Evolutionary conservation across 2,113 vertebrate genomes (phyloP).

Genomic region (Perca fluviatilis): DNA sequence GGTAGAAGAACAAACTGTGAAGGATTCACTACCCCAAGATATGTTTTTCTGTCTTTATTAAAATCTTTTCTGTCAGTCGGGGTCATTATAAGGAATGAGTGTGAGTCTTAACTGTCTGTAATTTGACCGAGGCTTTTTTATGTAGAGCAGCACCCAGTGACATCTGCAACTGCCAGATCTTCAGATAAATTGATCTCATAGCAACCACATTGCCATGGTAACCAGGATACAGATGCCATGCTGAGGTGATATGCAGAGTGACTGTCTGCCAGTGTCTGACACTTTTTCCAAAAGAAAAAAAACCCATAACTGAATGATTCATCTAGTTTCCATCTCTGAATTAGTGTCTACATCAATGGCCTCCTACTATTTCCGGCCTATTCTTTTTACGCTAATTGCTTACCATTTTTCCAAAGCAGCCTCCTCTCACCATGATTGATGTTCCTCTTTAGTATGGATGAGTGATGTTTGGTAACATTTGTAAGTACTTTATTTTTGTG

Average conservation of each 20-base stretch:
- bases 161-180: conserved; percentile 77
- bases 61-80: background rate
- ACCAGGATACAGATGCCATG: conserved; percentile 81
- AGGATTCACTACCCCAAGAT: background rate
- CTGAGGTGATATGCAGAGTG: conserved; percentile 76
- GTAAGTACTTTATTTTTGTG: background rate
- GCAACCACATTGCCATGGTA: conserved; percentile 82
- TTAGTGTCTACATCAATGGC: conserved; percentile 51
- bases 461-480: background rate
- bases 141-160: conserved; percentile 67
- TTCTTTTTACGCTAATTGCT: conserved; percentile 41
- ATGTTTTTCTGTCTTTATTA: background rate
- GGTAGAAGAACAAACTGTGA: background rate
- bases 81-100: background rate
- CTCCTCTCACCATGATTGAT: conserved; percentile 6
- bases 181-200: conserved; percentile 85
- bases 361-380: conserved; percentile 43
- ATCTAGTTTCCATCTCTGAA: conserved; percentile 69
- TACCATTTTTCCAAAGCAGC: conserved; percentile 32
- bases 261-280: conserved; percentile 68
- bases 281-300: conserved; percentile 52
- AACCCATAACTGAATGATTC: conserved; percentile 69
- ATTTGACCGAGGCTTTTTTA: conserved; percentile 68
- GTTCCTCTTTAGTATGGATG: conserved; percentile 1
- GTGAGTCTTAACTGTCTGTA: conserved; percentile 37